A percentile compares a stretch with the other conserved stretches of the same genome.
These are phyloP conservation scores for Eurytoma californica DNA, from an alignment of 2,888 invertebrate species.

Conservation along the genomic window DNA sequence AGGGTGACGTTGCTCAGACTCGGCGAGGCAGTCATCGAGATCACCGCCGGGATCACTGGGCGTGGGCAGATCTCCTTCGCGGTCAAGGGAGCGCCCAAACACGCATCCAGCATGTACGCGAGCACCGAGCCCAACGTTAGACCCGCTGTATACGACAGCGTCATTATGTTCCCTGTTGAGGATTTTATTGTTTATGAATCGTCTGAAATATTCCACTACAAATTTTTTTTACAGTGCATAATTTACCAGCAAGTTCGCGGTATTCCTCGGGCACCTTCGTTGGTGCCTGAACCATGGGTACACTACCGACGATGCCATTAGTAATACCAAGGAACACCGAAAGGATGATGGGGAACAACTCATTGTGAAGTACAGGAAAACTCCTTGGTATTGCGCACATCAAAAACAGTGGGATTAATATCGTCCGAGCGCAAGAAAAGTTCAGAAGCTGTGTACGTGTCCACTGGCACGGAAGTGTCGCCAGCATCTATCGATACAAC, in stretches of 20 bases:
- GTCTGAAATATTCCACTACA: no score
- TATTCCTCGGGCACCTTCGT: constrained; percentile 90
- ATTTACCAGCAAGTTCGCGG: constrained; percentile 89
- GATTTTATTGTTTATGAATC: neutral
- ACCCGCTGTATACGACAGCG: constrained; percentile 91
- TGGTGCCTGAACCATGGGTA: constrained; percentile 95
- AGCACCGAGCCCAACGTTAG: constrained; percentile 89
- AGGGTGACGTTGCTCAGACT: constrained; percentile 58
- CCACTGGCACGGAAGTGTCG: constrained; percentile 90
- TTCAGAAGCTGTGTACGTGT: constrained; percentile 86
- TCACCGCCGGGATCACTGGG: constrained; percentile 58
- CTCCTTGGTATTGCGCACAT: constrained; percentile 88
- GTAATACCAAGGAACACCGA: constrained; percentile 86
- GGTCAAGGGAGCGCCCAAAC: constrained; percentile 70
- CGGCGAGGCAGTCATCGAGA: constrained; percentile 16
- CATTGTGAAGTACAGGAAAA: constrained; percentile 82
- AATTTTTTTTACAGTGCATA: no score
- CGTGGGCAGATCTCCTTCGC: constrained; percentile 68
- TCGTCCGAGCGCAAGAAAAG: constrained; percentile 83
- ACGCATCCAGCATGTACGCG: constrained; percentile 84
- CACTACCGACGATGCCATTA: constrained; percentile 92
- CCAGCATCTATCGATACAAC: constrained; percentile 79
- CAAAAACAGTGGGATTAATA: constrained; percentile 88
- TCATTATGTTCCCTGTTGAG: constrained; percentile 91
- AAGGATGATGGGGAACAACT: constrained; percentile 82